Percentiles rank a stretch among this genome's conserved stretches.
Evolutionary conservation across 2,888 invertebrate genomes (phyloP).

Genomic region (Spisula solida): DNA sequence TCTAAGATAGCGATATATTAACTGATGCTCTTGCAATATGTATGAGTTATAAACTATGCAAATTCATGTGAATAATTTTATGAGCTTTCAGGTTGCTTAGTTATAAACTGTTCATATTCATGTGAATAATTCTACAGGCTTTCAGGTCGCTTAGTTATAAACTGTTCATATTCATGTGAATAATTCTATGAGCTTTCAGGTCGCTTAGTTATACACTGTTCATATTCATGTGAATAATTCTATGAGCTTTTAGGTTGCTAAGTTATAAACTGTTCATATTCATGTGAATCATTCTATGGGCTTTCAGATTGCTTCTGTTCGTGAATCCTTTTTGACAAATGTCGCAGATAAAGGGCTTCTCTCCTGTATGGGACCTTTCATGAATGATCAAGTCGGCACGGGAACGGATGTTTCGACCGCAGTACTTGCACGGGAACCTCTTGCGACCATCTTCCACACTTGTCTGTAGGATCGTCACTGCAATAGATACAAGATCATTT

Average conservation of each 20-base stretch:
- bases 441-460: background rate
- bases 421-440: slow-evolving; percentile 32
- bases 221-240: background rate
- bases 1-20: too few species aligned
- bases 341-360: slow-evolving; percentile 44
- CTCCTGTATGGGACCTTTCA: slow-evolving; percentile 38
- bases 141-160: slow-evolving; percentile 45
- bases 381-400: slow-evolving; percentile 24
- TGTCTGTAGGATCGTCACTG: background rate
- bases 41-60: too few species aligned
- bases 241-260: slow-evolving; percentile 44
- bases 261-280: background rate
- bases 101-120: background rate
- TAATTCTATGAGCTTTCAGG: slow-evolving; percentile 25
- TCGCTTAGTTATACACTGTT: slow-evolving; percentile 22
- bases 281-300: slow-evolving; percentile 16
- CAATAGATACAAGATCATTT: background rate
- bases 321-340: slow-evolving; percentile 37
- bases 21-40: too few species aligned
- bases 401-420: slow-evolving; percentile 26
- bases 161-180: background rate
- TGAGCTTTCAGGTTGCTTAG: slow-evolving; percentile 47
- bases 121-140: background rate
- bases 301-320: slow-evolving; percentile 47
- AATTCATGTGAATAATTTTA: background rate